Evolutionary conservation across 2,888 invertebrate genomes (phyloP).

Genomic region (Hybos culiciformis): DNA sequence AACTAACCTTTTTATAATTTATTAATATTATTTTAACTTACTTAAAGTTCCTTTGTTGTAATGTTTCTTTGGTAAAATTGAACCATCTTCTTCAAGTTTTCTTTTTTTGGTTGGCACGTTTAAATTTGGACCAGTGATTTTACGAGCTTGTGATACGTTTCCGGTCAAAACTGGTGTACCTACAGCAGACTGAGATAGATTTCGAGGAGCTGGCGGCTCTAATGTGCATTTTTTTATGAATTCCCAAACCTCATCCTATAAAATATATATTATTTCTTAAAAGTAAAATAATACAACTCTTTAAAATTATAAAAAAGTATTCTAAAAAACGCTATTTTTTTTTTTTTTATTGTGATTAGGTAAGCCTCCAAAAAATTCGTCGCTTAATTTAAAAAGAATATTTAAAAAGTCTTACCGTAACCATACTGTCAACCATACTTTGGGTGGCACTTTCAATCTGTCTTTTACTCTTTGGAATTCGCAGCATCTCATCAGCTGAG

Average conservation of each 20-base stretch:
- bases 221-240: slow-evolving; percentile 47
- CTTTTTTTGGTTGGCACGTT: slow-evolving; percentile 15
- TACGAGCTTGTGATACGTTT: slow-evolving; percentile 6
- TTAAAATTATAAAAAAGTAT: too few relatives aligned
- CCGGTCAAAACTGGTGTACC: slow-evolving; percentile 14
- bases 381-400: too few relatives aligned
- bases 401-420: slow-evolving; percentile 40
- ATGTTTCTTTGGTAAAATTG: neutral
- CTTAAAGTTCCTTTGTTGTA: neutral
- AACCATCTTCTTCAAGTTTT: slow-evolving; percentile 7
- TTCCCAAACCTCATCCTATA: slow-evolving; percentile 49
- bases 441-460: slow-evolving; percentile 64
- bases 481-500: slow-evolving; percentile 60
- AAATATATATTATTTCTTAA: neutral
- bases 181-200: slow-evolving; percentile 24
- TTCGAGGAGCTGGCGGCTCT: slow-evolving; percentile 40
- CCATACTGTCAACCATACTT: slow-evolving; percentile 61
- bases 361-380: neutral
- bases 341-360: neutral
- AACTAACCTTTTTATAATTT: slow-evolving; percentile 5
- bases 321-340: too few relatives aligned
- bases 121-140: slow-evolving; percentile 13
- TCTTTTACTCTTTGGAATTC: slow-evolving; percentile 55
- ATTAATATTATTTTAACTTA: neutral
- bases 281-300: too few relatives aligned